A percentile compares a stretch with the other conserved stretches of the same genome.
Evolutionary conservation across 2,888 invertebrate species (phyloP).

Genomic region (Drosophila putrida): DNA sequence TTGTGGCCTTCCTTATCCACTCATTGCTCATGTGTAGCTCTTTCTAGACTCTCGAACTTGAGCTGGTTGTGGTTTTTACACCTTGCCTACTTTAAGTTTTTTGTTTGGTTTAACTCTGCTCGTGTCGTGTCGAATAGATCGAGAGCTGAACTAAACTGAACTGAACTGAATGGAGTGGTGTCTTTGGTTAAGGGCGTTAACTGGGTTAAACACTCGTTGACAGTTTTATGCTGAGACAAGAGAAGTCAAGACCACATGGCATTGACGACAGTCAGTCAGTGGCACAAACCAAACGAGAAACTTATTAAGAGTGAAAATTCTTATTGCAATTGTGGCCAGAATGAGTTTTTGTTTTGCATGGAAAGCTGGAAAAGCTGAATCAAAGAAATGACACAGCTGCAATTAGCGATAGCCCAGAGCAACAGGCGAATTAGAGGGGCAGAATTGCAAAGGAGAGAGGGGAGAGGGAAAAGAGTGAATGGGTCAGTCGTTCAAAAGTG

Average conservation of each 20-base stretch:
- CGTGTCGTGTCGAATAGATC: constrained; percentile 62
- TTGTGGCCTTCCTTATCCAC: constrained; percentile 60
- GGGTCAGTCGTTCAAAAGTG: constrained; percentile 55
- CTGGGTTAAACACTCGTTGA: constrained; percentile 78
- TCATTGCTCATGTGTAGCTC: constrained; percentile 35
- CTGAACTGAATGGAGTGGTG: constrained; percentile 12
- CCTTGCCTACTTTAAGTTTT: constrained; percentile 46
- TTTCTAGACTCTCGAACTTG: constrained; percentile 22
- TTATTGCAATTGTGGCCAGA: constrained; percentile 48
- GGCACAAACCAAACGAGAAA: constrained; percentile 74
- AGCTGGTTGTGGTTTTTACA: constrained; percentile 57
- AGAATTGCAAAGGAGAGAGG: constrained; percentile 1
- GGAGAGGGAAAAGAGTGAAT: neutral
- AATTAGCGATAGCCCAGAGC: constrained; percentile 60
- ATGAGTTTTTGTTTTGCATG: constrained; percentile 65
- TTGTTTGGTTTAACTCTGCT: constrained; percentile 33
- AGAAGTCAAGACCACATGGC: constrained; percentile 46
- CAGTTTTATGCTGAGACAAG: constrained; percentile 68
- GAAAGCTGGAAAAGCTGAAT: constrained; percentile 61
- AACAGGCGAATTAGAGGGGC: neutral
- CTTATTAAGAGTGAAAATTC: constrained; percentile 80
- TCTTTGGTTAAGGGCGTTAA: constrained; percentile 72
- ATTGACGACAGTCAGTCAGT: constrained; percentile 72
- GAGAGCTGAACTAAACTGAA: constrained; percentile 24
- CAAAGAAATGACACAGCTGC: constrained; percentile 47